phyloP scores from a whole-genome alignment of 2,113 vertebrate genomes.

The Solea solea region DNA sequence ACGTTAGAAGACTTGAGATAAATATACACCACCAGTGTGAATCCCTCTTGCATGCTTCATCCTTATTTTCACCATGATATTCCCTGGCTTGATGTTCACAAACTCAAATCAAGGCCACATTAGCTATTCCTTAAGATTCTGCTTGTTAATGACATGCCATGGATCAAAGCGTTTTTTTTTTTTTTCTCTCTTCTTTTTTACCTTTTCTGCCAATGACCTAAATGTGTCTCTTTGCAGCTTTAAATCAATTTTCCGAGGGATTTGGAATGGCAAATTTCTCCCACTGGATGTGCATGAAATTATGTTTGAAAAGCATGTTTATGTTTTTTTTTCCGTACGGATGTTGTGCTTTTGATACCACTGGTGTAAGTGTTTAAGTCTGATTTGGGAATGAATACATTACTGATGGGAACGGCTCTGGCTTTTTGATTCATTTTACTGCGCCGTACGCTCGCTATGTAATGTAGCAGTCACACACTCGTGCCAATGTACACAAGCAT shows the following conservation, averaged over 20 bases:
- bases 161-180: slow-evolving; percentile 64
- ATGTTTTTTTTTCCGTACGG: slow-evolving; percentile 3
- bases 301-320: slow-evolving; percentile 29
- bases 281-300: slow-evolving; percentile 51
- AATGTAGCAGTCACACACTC: slow-evolving; percentile 12
- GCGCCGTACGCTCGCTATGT: slow-evolving; percentile 25
- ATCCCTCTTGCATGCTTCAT: slow-evolving; percentile 40
- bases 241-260: slow-evolving; percentile 58
- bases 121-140: slow-evolving; percentile 80
- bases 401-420: slow-evolving; percentile 22
- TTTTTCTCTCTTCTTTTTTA: slow-evolving; percentile 48
- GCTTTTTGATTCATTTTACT: slow-evolving; percentile 1
- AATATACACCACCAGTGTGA: slow-evolving; percentile 39
- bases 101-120: slow-evolving; percentile 80
- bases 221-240: slow-evolving; percentile 68
- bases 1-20: slow-evolving; percentile 32
- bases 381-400: slow-evolving; percentile 27
- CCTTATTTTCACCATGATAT: slow-evolving; percentile 63
- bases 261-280: slow-evolving; percentile 54
- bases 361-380: slow-evolving; percentile 32
- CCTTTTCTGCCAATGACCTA: slow-evolving; percentile 77
- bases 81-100: slow-evolving; percentile 71
- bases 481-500: slow-evolving; percentile 2
- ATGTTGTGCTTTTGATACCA: slow-evolving; percentile 51
- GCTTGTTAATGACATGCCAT: slow-evolving; percentile 70